These are phyloP conservation scores for Tigriopus californicus DNA, from an alignment of 2,888 invertebrate species.

Conservation along the genomic window DNA sequence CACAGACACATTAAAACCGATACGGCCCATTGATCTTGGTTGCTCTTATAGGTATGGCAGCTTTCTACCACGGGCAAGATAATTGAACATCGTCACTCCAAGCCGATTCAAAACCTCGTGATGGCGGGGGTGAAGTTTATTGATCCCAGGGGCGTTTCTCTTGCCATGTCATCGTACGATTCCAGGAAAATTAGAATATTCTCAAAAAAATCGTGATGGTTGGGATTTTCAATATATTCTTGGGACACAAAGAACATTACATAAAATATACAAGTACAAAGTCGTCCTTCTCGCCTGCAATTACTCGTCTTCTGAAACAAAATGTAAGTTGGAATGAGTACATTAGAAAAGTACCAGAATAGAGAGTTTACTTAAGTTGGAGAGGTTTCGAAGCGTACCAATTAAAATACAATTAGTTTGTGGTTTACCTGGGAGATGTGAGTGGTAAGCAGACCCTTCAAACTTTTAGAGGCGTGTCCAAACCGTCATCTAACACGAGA, in stretches of 20 bases:
- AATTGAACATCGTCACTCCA: background rate
- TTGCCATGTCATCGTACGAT: background rate
- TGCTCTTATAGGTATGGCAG: constrained; percentile 2
- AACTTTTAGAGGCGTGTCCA: constrained; percentile 3
- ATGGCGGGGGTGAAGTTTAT: constrained; percentile 1
- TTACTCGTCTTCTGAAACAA: no score
- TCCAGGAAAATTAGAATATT: constrained; percentile 3
- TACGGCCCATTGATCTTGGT: background rate
- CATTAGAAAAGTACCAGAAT: no score
- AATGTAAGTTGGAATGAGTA: no score
- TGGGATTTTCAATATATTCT: no score
- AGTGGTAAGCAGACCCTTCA: background rate
- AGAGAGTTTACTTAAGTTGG: no score
- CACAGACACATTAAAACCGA: no score
- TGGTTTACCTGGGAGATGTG: no score
- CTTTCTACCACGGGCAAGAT: background rate
- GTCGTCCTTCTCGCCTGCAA: no score
- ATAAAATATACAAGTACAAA: no score
- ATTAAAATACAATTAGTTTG: no score
- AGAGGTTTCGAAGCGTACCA: no score
- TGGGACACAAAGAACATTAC: no score
- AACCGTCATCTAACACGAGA: constrained; percentile 5
- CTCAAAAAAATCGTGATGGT: background rate
- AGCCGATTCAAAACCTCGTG: background rate
- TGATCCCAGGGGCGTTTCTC: background rate